These are phyloP conservation scores for Spermophilus dauricus DNA, from an alignment of 2,113 vertebrate genomes.

Conservation along the genomic window DNA sequence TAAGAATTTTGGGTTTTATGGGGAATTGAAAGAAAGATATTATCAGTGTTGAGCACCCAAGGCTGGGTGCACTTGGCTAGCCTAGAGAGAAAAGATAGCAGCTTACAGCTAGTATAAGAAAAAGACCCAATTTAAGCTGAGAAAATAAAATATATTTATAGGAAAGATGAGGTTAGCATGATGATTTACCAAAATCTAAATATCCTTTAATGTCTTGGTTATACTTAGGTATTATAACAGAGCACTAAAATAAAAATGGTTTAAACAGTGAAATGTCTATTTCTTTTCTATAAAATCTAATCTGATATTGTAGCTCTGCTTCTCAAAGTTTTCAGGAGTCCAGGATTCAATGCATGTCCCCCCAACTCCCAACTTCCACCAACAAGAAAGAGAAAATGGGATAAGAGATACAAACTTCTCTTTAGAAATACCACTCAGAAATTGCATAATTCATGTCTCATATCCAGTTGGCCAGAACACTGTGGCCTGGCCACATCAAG, in stretches of 20 bases:
- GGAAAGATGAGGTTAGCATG: not conserved
- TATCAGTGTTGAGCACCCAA: not conserved
- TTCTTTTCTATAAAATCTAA: constrained; percentile 9
- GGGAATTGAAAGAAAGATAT: not conserved
- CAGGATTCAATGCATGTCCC: not conserved
- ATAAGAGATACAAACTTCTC: not conserved
- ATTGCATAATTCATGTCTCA: not conserved
- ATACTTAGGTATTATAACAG: not conserved
- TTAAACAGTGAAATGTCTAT: not conserved
- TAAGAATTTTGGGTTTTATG: not conserved
- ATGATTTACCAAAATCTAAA: not conserved
- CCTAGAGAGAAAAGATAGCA: not conserved
- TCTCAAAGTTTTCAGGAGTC: not conserved
- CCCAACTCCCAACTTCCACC: not conserved
- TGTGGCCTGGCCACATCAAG: not conserved
- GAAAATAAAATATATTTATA: not conserved
- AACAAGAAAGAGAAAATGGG: not conserved
- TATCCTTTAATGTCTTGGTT: not conserved
- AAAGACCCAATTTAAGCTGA: not conserved
- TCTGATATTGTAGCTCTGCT: not conserved
- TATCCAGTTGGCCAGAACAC: not conserved
- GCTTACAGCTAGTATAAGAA: not conserved
- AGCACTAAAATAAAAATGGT: not conserved
- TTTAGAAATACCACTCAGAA: not conserved
- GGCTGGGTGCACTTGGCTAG: not conserved